phyloP scores from a whole-genome alignment of 2,888 invertebrate species.

The Dasysyrphus tricinctus region DNA sequence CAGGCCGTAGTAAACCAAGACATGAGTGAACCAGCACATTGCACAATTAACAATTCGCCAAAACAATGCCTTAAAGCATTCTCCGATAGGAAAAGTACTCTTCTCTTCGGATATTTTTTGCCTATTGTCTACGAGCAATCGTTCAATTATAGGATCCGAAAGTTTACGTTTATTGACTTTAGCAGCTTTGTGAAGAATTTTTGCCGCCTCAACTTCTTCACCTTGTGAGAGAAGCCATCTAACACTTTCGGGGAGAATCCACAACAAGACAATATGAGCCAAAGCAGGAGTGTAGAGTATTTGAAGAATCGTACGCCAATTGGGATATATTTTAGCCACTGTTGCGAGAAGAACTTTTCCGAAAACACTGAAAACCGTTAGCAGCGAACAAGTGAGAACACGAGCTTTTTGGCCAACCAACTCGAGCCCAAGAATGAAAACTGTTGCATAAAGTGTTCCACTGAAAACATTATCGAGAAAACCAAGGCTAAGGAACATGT shows the following conservation, averaged over 20 bases:
- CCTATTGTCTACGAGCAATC: constrained; percentile 79
- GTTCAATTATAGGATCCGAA: constrained; percentile 84
- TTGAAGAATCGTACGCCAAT: constrained; percentile 88
- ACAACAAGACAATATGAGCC: constrained; percentile 87
- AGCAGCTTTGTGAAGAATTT: constrained; percentile 86
- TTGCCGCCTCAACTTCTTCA: constrained; percentile 85
- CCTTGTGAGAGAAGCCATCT: constrained; percentile 90
- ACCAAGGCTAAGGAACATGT: constrained; percentile 88
- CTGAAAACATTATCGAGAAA: constrained; percentile 89
- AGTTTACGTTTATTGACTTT: constrained; percentile 86
- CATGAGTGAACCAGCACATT: constrained; percentile 91
- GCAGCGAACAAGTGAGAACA: constrained; percentile 88
- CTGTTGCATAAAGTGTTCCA: constrained; percentile 89
- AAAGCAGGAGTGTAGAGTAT: constrained; percentile 88
- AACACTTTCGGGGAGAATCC: constrained; percentile 89
- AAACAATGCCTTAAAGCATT: constrained; percentile 79
- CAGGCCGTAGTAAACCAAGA: constrained; percentile 90
- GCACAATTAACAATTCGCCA: constrained; percentile 86
- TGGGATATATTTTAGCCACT: constrained; percentile 87
- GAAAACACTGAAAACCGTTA: constrained; percentile 88
- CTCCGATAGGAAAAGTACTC: constrained; percentile 79
- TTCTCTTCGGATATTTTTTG: constrained; percentile 78
- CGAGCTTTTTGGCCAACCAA: constrained; percentile 90
- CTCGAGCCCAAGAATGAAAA: constrained; percentile 90
- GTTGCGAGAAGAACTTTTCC: constrained; percentile 88